A percentile compares a stretch with the other conserved stretches of the same genome.
Conservation (phyloP, 2,888 invertebrate genomes). For the Autographa gamma region DNA sequence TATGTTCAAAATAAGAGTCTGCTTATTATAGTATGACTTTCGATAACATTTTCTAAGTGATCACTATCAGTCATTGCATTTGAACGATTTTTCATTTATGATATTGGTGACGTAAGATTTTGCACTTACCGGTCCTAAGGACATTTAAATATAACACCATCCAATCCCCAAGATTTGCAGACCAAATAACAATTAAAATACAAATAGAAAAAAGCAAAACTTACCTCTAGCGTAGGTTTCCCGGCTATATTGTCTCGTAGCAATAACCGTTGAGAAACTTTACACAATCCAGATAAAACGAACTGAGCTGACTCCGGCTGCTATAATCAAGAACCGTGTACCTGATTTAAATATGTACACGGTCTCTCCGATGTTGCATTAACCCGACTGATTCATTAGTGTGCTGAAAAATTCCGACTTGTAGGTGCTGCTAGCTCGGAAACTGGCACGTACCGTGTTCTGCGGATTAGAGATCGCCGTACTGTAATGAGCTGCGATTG, state of each 20-base stretch:
- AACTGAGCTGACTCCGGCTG: slow-evolving; percentile 53
- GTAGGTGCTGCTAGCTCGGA: slow-evolving; percentile 45
- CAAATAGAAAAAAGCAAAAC: slow-evolving; percentile 30
- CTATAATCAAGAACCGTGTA: slow-evolving; percentile 75
- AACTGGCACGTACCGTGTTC: slow-evolving; percentile 56
- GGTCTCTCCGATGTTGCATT: slow-evolving; percentile 62
- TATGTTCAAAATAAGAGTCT: no score
- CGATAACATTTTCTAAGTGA: no score
- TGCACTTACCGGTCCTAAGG: background rate
- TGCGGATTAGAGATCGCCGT: slow-evolving; percentile 62
- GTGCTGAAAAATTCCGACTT: slow-evolving; percentile 57
- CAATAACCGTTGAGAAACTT: slow-evolving; percentile 61
- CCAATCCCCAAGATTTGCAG: background rate
- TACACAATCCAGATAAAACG: slow-evolving; percentile 62
- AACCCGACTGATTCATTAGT: slow-evolving; percentile 75
- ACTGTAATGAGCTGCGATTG: slow-evolving; percentile 59
- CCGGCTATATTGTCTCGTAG: slow-evolving; percentile 44
- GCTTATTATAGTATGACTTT: no score
- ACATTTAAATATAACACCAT: slow-evolving; percentile 12
- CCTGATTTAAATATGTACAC: slow-evolving; percentile 80
- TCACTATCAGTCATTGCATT: no score
- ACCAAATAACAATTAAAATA: slow-evolving; percentile 34
- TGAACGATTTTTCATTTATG: background rate
- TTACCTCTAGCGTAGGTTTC: slow-evolving; percentile 33
- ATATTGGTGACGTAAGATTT: background rate